Evolutionary conservation across 2,888 invertebrate genomes (phyloP).

Genomic region (Dicyrtomina minuta): DNA sequence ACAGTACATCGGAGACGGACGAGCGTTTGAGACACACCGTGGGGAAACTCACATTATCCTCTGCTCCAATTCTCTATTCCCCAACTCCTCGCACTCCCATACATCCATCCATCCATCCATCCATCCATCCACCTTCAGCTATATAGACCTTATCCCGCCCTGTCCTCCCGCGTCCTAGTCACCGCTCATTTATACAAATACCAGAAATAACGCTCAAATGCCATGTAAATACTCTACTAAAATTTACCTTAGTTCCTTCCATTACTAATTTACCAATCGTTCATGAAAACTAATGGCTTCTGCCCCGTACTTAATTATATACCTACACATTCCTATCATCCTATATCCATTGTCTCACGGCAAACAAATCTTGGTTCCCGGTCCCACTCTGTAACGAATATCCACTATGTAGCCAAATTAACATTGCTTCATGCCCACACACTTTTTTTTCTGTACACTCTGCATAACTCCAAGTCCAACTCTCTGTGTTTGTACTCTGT

Average conservation of each 20-base stretch:
- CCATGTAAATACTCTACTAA: background rate
- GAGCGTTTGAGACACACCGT: background rate
- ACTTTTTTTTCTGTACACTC: too few species aligned
- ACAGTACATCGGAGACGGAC: conserved; percentile 15
- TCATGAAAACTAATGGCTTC: background rate
- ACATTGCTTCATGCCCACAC: too few species aligned
- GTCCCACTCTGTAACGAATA: too few species aligned
- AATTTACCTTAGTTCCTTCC: conserved; percentile 11
- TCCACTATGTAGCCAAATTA: too few species aligned
- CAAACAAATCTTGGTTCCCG: too few species aligned
- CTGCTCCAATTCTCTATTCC: background rate
- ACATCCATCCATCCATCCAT: background rate
- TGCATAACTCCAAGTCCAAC: too few species aligned
- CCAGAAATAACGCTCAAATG: background rate
- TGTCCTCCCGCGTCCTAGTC: background rate
- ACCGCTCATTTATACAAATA: background rate
- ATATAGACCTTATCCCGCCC: background rate
- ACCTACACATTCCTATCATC: too few species aligned
- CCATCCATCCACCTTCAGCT: background rate
- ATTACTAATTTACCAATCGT: conserved; percentile 15
- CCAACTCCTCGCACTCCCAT: background rate
- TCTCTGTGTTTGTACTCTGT: too few species aligned
- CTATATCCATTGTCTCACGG: too few species aligned
- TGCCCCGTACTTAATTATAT: conserved; percentile 6
- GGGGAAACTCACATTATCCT: conserved; percentile 16